Evolutionary conservation across 1,140 invertebrate genomes (phyloP).

Genomic region (Heliconius hewitsoni): DNA sequence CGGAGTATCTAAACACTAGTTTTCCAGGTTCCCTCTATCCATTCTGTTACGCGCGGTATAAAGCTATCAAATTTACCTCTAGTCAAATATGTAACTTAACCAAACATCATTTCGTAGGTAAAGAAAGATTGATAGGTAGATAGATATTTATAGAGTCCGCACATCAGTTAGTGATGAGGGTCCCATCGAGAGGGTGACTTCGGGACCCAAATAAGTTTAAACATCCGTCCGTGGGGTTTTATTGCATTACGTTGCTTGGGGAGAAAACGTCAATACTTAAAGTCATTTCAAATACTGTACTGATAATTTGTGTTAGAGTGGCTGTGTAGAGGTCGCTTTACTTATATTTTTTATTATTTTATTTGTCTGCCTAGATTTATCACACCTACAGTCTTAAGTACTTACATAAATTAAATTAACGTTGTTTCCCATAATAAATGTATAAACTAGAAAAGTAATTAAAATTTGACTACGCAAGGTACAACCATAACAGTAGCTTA

Average conservation of each 20-base stretch:
- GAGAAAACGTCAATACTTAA: conserved; percentile 25
- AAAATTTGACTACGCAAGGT: no score
- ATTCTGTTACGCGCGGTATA: no score
- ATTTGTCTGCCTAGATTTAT: no score
- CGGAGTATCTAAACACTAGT: no score
- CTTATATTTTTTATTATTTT: no score
- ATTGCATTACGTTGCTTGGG: conserved; percentile 44
- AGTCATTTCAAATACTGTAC: conserved; percentile 21
- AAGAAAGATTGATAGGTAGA: not conserved
- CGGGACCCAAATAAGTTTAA: conserved; percentile 49
- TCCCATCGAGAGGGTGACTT: conserved; percentile 31
- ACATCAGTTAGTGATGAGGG: conserved; percentile 18
- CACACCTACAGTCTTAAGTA: no score
- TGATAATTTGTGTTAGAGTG: conserved; percentile 8
- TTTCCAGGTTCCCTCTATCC: no score
- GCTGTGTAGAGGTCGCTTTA: not conserved
- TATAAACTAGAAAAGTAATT: no score
- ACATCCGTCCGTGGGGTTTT: conserved; percentile 45
- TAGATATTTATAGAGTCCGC: conserved; percentile 34
- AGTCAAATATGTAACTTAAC: not conserved
- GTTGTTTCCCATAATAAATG: no score
- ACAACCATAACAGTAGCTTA: no score
- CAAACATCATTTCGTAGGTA: conserved; percentile 20
- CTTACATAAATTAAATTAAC: no score
- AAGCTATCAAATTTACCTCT: no score